A percentile compares a stretch with the other conserved stretches of the same genome.
Conservation (phyloP, 1,140 invertebrate species). For the Drosophila parabipectinata region DNA sequence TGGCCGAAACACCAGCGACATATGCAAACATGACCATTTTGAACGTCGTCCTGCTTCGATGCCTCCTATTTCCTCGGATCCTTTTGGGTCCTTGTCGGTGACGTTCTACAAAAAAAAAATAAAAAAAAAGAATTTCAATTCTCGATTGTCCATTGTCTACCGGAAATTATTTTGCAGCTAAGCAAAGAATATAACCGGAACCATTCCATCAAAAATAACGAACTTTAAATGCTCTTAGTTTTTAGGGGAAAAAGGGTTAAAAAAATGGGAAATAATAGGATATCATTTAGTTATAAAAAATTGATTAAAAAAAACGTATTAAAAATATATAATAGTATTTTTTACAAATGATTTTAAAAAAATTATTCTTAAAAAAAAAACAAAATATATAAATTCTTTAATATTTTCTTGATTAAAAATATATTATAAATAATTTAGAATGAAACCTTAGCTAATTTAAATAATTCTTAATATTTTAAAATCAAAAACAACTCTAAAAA, state of each 20-base stretch:
- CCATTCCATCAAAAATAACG: conserved; percentile 20
- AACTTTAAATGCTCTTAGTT: conserved; percentile 28
- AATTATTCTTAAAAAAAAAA: too few species aligned
- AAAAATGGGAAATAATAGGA: too few species aligned
- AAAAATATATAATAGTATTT: too few species aligned
- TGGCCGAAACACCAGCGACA: conserved; percentile 46
- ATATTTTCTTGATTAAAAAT: too few species aligned
- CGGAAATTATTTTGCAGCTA: conserved; percentile 77
- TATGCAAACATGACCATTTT: conserved; percentile 79
- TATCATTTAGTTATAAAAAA: too few species aligned
- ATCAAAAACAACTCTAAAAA: too few species aligned
- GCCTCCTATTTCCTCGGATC: not conserved
- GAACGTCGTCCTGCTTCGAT: conserved; percentile 35
- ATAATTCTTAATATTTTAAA: too few species aligned
- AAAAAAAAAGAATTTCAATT: conserved; percentile 22
- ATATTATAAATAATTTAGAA: too few species aligned
- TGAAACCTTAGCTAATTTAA: too few species aligned
- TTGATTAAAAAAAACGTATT: too few species aligned
- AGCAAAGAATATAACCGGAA: conserved; percentile 40
- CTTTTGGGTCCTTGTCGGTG: conserved; percentile 31
- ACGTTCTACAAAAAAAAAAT: conserved; percentile 37
- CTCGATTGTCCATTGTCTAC: conserved; percentile 60
- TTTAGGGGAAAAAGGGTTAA: not conserved
- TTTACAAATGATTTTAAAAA: too few species aligned
- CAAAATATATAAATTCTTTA: too few species aligned